Evolutionary conservation across 2,888 invertebrate genomes (phyloP), one percentile per base, ranked within the genome.

Genomic region (Gnatocerus cornutus): DNA sequence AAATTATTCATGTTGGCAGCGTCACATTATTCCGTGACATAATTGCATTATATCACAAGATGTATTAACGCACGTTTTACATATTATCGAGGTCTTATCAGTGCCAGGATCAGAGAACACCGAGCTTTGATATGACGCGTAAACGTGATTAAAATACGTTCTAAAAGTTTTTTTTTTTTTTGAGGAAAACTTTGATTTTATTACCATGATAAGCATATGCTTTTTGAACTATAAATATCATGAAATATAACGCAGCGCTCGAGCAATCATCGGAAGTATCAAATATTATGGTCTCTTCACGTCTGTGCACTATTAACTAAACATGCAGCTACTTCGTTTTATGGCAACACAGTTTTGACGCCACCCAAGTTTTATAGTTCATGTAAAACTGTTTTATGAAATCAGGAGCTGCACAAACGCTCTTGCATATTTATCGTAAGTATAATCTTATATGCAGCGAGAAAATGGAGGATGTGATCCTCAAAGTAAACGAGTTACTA

Each of bases 31-130:
- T 41, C 12, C 12, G 39, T 39, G 43, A 56, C 13, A 27, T 56
- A 56, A 56, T 56, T 43, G 27, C 12, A 21, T 43, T 43, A 43
- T 9, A 41, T 27, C 41, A 27, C 43, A 43, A 41, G 56, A 56
- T 41, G 12, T 56, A 56, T 56, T 56, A 56, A 39, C 39, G 29
- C 56, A 56, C 56, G 56, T 56, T 56, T 56, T 56, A 43, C 56
- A 56, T 56, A 56, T 56, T 56, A 56, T 56, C 7, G 6, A 33
- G 33, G 3, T 33, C 33, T 7, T 33, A n/a, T 33, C n/a, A 46
- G n/a, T 46, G 8, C 7, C 13, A 1, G 13, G n/a, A n/a, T n/a
- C n/a, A n/a, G n/a, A n/a, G n/a, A n/a, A n/a, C n/a, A n/a, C n/a
- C n/a, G n/a, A n/a, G n/a, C n/a, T n/a, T n/a, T 16, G 46, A 46